A percentile compares a stretch with the other conserved stretches of the same genome.
Conservation (phyloP, 2,888 invertebrate genomes). For the Leptinotarsa haldemani region DNA sequence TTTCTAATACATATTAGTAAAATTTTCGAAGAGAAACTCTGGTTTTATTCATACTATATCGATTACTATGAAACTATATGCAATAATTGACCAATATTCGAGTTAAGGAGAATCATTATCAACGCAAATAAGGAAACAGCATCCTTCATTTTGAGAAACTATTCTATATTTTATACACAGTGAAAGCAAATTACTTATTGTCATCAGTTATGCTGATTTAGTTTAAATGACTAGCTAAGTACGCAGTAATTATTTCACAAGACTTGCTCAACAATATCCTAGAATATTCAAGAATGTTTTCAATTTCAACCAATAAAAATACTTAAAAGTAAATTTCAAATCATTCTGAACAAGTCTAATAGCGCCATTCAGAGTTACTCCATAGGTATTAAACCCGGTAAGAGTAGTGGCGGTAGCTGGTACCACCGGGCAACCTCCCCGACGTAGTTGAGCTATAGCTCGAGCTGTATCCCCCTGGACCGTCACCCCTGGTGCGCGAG, state of each 20-base stretch:
- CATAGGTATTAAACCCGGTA: conserved; percentile 79
- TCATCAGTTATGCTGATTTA: not conserved
- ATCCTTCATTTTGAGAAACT: not conserved
- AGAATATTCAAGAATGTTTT: not conserved
- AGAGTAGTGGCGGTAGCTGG: conserved; percentile 85
- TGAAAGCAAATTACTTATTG: conserved; percentile 1
- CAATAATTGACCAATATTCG: not conserved
- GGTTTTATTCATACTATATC: not conserved
- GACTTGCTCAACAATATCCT: conserved; percentile 2
- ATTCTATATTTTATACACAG: not conserved
- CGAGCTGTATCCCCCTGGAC: conserved; percentile 82
- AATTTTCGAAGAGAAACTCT: not conserved
- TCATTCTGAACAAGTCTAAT: no score
- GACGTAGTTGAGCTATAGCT: conserved; percentile 83
- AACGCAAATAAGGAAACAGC: no score
- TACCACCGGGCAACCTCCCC: conserved; percentile 86
- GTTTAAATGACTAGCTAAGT: not conserved
- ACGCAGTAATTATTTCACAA: not conserved
- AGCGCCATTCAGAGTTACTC: conserved; percentile 9
- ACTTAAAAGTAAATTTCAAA: no score
- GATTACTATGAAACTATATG: conserved; percentile 5
- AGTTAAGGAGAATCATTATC: not conserved
- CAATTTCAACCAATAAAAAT: no score
- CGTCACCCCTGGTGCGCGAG: conserved; percentile 75
- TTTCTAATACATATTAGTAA: conserved; percentile 2